These are phyloP conservation scores for Notamacropus eugenii DNA, from an alignment of 2,797 vertebrate genomes.

Conservation along the genomic window DNA sequence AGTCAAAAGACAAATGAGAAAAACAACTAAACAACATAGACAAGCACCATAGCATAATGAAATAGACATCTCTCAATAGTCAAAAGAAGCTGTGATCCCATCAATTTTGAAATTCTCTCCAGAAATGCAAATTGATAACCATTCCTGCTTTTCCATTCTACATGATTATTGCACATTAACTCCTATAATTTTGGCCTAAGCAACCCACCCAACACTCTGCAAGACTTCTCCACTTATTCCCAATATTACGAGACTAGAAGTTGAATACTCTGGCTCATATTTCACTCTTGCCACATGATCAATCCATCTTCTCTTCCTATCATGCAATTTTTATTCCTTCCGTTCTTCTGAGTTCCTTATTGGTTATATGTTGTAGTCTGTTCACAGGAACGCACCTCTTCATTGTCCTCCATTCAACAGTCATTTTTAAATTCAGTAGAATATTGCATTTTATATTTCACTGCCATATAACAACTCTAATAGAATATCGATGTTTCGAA, in stretches of 20 bases:
- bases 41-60: neutral
- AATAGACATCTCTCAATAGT: neutral
- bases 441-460: neutral
- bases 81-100: neutral
- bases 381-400: neutral
- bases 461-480: neutral
- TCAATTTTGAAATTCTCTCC: neutral
- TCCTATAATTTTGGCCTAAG: neutral
- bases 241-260: neutral
- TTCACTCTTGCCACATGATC: neutral
- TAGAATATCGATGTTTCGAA: neutral
- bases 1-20: neutral
- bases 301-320: neutral
- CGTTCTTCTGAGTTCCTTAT: neutral
- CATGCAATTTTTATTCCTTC: neutral
- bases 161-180: neutral
- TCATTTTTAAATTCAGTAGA: neutral
- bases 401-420: neutral
- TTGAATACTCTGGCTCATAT: neutral
- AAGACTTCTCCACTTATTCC: neutral
- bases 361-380: neutral
- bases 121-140: neutral
- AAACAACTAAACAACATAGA: neutral
- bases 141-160: neutral
- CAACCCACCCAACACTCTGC: neutral